Conservation (phyloP, 2,888 invertebrate species). For the Drosophila emarginata region DNA sequence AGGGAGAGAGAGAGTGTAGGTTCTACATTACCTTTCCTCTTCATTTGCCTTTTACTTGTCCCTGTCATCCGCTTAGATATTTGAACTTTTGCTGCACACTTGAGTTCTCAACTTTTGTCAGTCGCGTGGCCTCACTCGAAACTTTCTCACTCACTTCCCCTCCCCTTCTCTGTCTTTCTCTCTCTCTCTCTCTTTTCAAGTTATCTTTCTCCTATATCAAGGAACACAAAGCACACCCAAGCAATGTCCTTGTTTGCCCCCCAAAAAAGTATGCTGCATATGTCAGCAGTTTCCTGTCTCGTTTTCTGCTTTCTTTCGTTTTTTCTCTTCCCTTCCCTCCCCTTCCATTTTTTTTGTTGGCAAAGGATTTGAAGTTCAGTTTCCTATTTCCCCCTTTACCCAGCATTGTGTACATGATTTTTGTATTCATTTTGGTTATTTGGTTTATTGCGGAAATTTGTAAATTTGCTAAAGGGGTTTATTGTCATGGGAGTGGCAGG, state of each 20-base stretch:
- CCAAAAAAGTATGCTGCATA: slow-evolving; percentile 52
- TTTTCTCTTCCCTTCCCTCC: background rate
- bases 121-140: slow-evolving; percentile 59
- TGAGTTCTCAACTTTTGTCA: slow-evolving; percentile 41
- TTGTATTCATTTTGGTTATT: slow-evolving; percentile 71
- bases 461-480: slow-evolving; percentile 68
- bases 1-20: slow-evolving; percentile 3
- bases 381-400: slow-evolving; percentile 8
- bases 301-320: slow-evolving; percentile 10
- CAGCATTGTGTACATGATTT: slow-evolving; percentile 40
- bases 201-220: background rate
- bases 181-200: background rate
- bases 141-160: slow-evolving; percentile 36
- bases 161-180: background rate
- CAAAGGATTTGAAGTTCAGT: slow-evolving; percentile 56
- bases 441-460: slow-evolving; percentile 75
- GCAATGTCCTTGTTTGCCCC: slow-evolving; percentile 9
- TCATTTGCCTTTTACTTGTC: slow-evolving; percentile 14
- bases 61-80: slow-evolving; percentile 8
- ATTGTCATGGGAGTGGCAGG: slow-evolving; percentile 11
- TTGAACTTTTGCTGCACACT: slow-evolving; percentile 36
- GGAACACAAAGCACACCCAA: background rate
- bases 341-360: slow-evolving; percentile 34
- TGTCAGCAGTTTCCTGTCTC: slow-evolving; percentile 63
- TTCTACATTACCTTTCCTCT: background rate